Conservation (phyloP, 1,140 invertebrate species). For the Plodia interpunctella region DNA sequence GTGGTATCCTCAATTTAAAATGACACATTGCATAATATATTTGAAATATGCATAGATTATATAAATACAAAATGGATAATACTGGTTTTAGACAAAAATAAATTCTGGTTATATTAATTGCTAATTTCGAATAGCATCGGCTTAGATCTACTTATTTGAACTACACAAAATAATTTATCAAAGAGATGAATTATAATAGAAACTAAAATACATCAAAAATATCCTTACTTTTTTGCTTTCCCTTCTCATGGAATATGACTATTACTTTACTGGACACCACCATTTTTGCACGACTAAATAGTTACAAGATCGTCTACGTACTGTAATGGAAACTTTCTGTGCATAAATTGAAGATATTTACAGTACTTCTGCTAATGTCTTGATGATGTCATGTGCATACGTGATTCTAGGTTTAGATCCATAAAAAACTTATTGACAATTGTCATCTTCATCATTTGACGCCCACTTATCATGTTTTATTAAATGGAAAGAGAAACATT, state of each 20-base stretch:
- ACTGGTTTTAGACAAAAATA: too few species aligned
- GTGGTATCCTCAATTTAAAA: too few species aligned
- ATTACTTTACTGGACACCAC: constrained; percentile 33
- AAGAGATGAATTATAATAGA: too few species aligned
- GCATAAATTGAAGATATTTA: constrained; percentile 23
- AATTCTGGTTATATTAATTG: too few species aligned
- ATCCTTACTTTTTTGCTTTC: constrained; percentile 30
- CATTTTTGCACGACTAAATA: constrained; percentile 29
- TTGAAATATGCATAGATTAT: too few species aligned
- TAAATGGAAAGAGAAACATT: not conserved
- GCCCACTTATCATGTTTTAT: constrained; percentile 1
- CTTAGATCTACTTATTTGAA: too few species aligned
- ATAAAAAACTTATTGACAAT: constrained; percentile 10
- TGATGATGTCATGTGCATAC: constrained; percentile 19
- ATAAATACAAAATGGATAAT: too few species aligned
- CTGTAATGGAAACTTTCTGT: constrained; percentile 33
- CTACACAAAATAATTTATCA: too few species aligned
- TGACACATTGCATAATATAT: too few species aligned
- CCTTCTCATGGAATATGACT: constrained; percentile 25
- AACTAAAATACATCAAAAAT: too few species aligned
- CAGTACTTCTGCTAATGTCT: constrained; percentile 16
- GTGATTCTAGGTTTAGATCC: constrained; percentile 13
- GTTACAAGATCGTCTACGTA: constrained; percentile 25
- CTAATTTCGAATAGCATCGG: too few species aligned
- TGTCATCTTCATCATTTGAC: constrained; percentile 6